Conservation (phyloP, 23 tunicate species). For the Ascidia mentula region DNA sequence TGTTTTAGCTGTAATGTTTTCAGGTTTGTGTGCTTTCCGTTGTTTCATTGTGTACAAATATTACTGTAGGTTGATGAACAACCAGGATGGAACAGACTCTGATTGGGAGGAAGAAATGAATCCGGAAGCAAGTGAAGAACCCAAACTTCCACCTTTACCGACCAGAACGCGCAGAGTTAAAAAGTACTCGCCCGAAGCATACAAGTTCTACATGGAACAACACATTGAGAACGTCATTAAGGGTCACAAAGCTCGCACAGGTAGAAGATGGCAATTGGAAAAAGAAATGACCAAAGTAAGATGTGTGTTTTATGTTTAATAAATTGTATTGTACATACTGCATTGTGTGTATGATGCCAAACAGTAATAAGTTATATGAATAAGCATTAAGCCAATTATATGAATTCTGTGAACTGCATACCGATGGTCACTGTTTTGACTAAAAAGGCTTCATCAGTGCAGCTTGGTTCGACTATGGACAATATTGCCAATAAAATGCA, state of each 20-base stretch:
- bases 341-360: too few species aligned
- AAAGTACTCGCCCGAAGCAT: constrained; percentile 82
- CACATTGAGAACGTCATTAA: constrained; percentile 89
- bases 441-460: too few species aligned
- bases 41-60: too few species aligned
- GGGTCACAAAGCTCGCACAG: constrained; percentile 61
- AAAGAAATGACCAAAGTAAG: constrained; percentile 80
- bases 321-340: too few species aligned
- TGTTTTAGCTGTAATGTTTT: too few species aligned
- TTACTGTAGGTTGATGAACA: background rate
- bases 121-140: constrained; percentile 17
- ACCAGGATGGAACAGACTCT: background rate
- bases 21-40: too few species aligned
- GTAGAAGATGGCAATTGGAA: constrained; percentile 74
- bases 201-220: constrained; percentile 97
- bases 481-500: too few species aligned
- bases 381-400: too few species aligned
- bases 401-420: too few species aligned
- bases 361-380: too few species aligned
- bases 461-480: too few species aligned
- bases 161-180: constrained; percentile 57
- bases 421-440: too few species aligned
- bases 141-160: constrained; percentile 14
- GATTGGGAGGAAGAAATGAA: constrained; percentile 7
- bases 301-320: background rate